These are phyloP conservation scores for Orius laevigatus DNA, from an alignment of 1,140 invertebrate genomes.

Conservation along the genomic window DNA sequence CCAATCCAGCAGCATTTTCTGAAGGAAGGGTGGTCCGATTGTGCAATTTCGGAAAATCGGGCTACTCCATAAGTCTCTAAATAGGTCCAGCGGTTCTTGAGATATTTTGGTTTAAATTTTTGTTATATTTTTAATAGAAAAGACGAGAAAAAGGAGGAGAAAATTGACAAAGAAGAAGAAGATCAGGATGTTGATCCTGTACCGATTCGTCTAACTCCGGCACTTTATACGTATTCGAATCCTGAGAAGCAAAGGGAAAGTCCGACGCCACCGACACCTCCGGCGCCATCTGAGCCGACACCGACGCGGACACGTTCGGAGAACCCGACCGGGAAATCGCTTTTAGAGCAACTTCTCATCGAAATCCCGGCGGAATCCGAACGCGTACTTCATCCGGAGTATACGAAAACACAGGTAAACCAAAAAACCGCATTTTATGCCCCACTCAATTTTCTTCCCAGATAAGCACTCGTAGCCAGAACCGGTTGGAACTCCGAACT, in stretches of 20 bases:
- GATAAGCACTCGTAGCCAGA: conserved; percentile 15
- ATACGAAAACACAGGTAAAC: conserved; percentile 1
- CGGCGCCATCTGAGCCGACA: conserved; percentile 18
- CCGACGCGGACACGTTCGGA: conserved; percentile 4
- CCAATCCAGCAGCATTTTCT: no score
- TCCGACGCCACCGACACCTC: conserved; percentile 19
- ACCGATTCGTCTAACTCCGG: conserved; percentile 49
- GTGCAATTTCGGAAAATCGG: no score
- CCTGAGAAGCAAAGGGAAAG: conserved; percentile 34
- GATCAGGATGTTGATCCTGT: conserved; percentile 40
- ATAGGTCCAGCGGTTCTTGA: no score
- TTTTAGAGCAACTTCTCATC: conserved; percentile 56
- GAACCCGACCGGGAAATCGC: conserved; percentile 31
- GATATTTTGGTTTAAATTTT: no score
- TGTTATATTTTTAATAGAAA: neutral
- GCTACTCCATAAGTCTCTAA: no score
- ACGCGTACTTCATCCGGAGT: neutral
- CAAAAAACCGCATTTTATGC: neutral
- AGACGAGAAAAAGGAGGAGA: neutral
- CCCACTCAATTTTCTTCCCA: conserved; percentile 5
- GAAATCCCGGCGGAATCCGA: conserved; percentile 49
- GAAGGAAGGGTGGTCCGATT: no score
- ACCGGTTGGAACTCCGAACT: neutral
- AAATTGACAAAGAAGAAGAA: conserved; percentile 8
- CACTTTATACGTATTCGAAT: conserved; percentile 60